A percentile compares a stretch with the other conserved stretches of the same genome.
phyloP scores from a whole-genome alignment of 2,888 invertebrate genomes.

The Ypsolopha scabrella region DNA sequence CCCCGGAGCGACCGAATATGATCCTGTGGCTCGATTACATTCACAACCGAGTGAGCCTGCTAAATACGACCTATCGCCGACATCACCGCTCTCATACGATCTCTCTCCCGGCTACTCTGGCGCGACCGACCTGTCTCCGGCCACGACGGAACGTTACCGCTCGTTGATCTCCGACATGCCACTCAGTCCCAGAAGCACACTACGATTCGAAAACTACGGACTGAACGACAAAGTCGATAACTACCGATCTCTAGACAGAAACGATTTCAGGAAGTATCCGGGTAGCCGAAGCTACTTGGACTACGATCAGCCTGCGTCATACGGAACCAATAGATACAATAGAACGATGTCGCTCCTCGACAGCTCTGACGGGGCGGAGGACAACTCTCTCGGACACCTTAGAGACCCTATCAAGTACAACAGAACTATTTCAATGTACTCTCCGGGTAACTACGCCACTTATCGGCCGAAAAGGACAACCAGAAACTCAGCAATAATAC shows the following conservation, averaged over 20 bases:
- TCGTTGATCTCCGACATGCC: slow-evolving; percentile 47
- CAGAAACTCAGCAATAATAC: slow-evolving; percentile 60
- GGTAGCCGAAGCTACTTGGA: slow-evolving; percentile 48
- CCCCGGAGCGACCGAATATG: slow-evolving; percentile 71
- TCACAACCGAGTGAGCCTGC: slow-evolving; percentile 33
- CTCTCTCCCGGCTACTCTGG: slow-evolving; percentile 50
- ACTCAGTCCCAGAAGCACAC: slow-evolving; percentile 35
- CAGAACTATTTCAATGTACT: slow-evolving; percentile 58
- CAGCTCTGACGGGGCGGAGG: slow-evolving; percentile 42
- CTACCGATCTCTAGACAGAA: slow-evolving; percentile 60
- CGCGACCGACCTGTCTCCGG: slow-evolving; percentile 44
- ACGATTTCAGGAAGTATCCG: slow-evolving; percentile 56
- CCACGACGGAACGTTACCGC: slow-evolving; percentile 56
- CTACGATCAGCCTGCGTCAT: slow-evolving; percentile 50
- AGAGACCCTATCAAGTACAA: slow-evolving; percentile 55
- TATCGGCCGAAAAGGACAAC: slow-evolving; percentile 56
- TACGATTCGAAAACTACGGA: slow-evolving; percentile 48
- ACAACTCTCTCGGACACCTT: slow-evolving; percentile 31
- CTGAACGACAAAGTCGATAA: slow-evolving; percentile 56
- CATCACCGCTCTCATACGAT: slow-evolving; percentile 48
- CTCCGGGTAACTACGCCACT: slow-evolving; percentile 63
- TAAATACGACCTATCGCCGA: slow-evolving; percentile 48
- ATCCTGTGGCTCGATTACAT: slow-evolving; percentile 56
- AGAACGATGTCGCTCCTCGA: slow-evolving; percentile 60
- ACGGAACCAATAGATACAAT: slow-evolving; percentile 48